Evolutionary conservation across 2,888 invertebrate species (phyloP).

Genomic region (Dione vanillae): DNA sequence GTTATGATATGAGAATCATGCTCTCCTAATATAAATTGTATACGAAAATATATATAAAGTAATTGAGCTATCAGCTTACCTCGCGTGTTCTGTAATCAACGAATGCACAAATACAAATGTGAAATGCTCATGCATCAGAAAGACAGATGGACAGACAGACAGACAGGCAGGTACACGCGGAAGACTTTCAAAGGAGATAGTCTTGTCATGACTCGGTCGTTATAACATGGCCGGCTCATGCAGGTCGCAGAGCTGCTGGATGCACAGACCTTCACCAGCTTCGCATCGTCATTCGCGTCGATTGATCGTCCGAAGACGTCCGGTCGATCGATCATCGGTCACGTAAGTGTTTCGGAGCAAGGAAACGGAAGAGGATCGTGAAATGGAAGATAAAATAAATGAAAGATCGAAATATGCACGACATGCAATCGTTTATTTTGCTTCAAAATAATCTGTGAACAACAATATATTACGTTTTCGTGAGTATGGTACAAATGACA

Average conservation of each 20-base stretch:
- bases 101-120: conserved; percentile 18
- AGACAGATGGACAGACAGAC: conserved; percentile 2
- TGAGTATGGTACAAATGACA: conserved; percentile 81
- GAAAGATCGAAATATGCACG: conserved; percentile 68
- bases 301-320: neutral
- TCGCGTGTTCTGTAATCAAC: conserved; percentile 13
- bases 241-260: neutral
- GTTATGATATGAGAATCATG: neutral
- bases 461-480: conserved; percentile 75
- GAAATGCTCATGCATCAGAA: conserved; percentile 27
- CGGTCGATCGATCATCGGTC: neutral
- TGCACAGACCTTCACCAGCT: neutral
- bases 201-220: neutral
- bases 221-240: neutral
- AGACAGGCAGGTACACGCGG: neutral
- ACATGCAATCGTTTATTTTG: conserved; percentile 81
- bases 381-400: conserved; percentile 48
- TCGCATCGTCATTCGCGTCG: neutral
- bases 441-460: conserved; percentile 81
- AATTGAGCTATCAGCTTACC: conserved; percentile 27
- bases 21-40: neutral
- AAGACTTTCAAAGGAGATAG: neutral
- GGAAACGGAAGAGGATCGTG: conserved; percentile 46
- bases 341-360: neutral
- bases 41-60: conserved; percentile 13